Base-by-base conservation (phyloP, 2,113 vertebrate species). In the Oryzias woworae region DNA sequence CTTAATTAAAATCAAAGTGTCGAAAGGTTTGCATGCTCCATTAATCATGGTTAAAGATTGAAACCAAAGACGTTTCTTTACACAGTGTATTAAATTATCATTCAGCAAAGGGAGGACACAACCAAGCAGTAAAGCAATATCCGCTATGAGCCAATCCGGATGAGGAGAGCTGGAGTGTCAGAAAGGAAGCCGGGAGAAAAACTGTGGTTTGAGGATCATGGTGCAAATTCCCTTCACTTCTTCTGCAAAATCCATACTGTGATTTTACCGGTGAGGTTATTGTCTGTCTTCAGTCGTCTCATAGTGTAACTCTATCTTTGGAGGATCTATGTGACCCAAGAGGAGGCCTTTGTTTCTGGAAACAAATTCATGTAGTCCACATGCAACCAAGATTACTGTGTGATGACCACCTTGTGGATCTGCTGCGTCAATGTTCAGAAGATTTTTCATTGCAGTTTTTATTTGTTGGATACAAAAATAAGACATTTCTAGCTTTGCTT, bases 191-290 rank as follows among this genome's bases (percentile, higher is more conserved):
- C 7, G 13, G 44, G 62, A 87, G 73, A 78, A 89, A 88, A 86
- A 66, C 70, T 18, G 85, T 84, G 90, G 87, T 81, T 87, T 85
- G 74, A 36, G 36, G 63, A n/a, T 68, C n/a, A 53, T 50, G 45
- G 31, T 53, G 50, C 51, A 63, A 42, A 66, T 80, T 69, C 69
- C 49, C 45, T 61, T 8, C 36, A 36, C 53, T 68, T 55, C 10
- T 62, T 54, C 28, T 69, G 46, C 53, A 62, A 24, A 58, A 52
- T 23, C 10, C 53, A 44, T 48, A 26, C 42, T 60, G 24, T 47
- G 23, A 45, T 77, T 70, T 66, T 58, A 22, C 67, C 48, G 48
- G 15, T 4, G 16, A 24, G 45, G 48, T 47, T 53, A 47, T 3
- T 45, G 24, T 36, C 24, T 47, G 44, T 61, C 44, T 22, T 44